A percentile compares a stretch with the other conserved stretches of the same genome.
Conservation (phyloP, 1,140 invertebrate species). For the Drosophila subobscura region DNA sequence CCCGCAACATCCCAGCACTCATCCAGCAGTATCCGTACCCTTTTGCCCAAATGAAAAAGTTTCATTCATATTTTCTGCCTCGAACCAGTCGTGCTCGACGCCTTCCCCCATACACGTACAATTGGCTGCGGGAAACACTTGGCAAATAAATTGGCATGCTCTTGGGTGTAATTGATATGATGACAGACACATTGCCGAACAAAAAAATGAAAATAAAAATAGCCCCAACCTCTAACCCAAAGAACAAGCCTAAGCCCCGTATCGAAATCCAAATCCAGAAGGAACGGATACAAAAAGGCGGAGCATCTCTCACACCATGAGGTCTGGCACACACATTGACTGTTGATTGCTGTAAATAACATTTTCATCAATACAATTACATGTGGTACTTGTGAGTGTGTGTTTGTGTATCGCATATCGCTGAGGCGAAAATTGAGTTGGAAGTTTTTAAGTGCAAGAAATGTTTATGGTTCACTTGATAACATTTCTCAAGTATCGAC, state of each 20-base stretch:
- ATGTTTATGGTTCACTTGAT: constrained; percentile 77
- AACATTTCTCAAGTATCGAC: constrained; percentile 56
- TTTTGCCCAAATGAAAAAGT: constrained; percentile 3
- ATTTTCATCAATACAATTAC: constrained; percentile 78
- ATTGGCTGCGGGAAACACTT: constrained; percentile 59
- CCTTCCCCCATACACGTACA: constrained; percentile 34
- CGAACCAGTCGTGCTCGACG: constrained; percentile 29
- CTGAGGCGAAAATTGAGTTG: constrained; percentile 67
- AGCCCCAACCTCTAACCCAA: not conserved
- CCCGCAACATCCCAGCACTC: not conserved
- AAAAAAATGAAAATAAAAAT: constrained; percentile 5
- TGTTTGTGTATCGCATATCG: constrained; percentile 41
- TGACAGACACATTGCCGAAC: constrained; percentile 35
- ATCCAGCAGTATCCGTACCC: constrained; percentile 1
- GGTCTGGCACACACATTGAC: constrained; percentile 44
- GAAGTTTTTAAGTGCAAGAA: constrained; percentile 73
- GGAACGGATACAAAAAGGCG: constrained; percentile 42
- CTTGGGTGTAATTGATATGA: constrained; percentile 74
- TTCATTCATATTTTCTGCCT: constrained; percentile 5
- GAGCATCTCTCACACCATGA: too few relatives aligned
- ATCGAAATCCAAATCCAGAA: constrained; percentile 3
- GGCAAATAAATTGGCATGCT: constrained; percentile 72
- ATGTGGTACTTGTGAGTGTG: constrained; percentile 27
- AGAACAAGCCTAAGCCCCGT: too few relatives aligned
- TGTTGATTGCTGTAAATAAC: constrained; percentile 71